phyloP scores from a whole-genome alignment of 2,797 vertebrate species.

The Anguilla pacifica region DNA sequence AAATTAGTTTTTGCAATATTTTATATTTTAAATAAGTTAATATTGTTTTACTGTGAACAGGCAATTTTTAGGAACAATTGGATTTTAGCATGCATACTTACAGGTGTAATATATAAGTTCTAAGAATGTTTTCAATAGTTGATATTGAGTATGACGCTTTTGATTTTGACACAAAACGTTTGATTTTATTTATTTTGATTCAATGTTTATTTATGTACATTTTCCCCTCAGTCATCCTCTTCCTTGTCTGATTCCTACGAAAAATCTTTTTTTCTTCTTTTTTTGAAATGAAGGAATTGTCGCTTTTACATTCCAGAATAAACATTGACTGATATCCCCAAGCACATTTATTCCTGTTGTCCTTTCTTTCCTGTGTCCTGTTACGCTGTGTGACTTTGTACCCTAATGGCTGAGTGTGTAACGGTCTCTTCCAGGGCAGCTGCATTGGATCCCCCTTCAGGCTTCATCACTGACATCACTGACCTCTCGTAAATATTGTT shows the following conservation, averaged over 20 bases:
- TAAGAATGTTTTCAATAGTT: constrained; percentile 55
- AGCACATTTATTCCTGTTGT: constrained; percentile 37
- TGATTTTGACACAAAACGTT: constrained; percentile 53
- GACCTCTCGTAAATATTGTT: not conserved
- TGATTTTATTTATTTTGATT: constrained; percentile 71
- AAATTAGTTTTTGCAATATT: constrained; percentile 74
- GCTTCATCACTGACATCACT: not conserved
- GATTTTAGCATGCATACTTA: constrained; percentile 69
- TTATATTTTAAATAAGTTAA: constrained; percentile 70
- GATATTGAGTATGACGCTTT: constrained; percentile 56
- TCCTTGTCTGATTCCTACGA: constrained; percentile 62
- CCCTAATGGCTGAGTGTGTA: not conserved
- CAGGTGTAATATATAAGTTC: constrained; percentile 62
- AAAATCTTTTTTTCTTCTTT: constrained; percentile 51
- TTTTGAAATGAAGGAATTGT: constrained; percentile 69
- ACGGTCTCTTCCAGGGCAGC: not conserved
- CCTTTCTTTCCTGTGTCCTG: constrained; percentile 22
- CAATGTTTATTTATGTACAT: constrained; percentile 71
- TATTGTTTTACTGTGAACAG: constrained; percentile 78
- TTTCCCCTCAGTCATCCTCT: constrained; percentile 58
- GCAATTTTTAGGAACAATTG: constrained; percentile 70
- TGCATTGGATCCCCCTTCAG: constrained; percentile 10
- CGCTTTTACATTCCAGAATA: constrained; percentile 79
- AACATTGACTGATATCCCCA: constrained; percentile 62
- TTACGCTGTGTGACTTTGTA: not conserved